Base-by-base conservation (phyloP, 2,113 vertebrate genomes). In the Sitta europaea region DNA sequence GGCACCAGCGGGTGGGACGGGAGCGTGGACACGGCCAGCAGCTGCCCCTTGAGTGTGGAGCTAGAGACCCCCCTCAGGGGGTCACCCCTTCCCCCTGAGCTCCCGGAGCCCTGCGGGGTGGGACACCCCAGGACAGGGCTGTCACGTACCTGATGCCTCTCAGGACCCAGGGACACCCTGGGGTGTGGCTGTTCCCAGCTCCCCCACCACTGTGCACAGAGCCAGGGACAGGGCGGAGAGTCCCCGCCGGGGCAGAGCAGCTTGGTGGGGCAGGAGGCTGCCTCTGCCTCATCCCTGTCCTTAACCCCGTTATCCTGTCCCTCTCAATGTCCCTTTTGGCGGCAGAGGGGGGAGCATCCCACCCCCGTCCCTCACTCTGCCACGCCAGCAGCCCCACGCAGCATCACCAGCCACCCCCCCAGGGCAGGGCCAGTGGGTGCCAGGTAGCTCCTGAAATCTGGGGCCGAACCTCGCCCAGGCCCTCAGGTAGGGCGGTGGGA, bases 361-460 rank as follows among this genome's bases (percentile, higher is more conserved):
- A 22, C 12, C 20, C 28, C 40, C 2, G 10, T 10, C 43, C 55
- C 48, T 59, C 42, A 35, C 57, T 66, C 63, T 0, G 5, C 47
- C 36, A 71, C 0, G 55, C 87, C 90, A 91, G 72, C 84, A 89
- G 65, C 65, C 59, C 58, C 85, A 45, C 6, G 8, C 88, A 89
- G 91, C 94, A 88, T 92, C 91, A 90, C 82, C 91, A 95, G 91
- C 81, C 70, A 59, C 29, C 40, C 45, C 45, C 67, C 22, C 55
- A 70, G 57, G 71, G 92, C 86, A 78, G 92, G 28, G 92, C 74
- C 55, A 5, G 71, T 66, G 83, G 80, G 76, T 73, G n/a, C 83
- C 38, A 6, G 65, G 71, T 11, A 48, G 35, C 86, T 72, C 77
- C 94, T 3, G 0, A 88, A 85, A 92, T 50, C 70, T 9, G 5